Evolutionary conservation across 2,797 vertebrate genomes (phyloP), one percentile per base, ranked within the genome.

Genomic region (Melanitta fusca): DNA sequence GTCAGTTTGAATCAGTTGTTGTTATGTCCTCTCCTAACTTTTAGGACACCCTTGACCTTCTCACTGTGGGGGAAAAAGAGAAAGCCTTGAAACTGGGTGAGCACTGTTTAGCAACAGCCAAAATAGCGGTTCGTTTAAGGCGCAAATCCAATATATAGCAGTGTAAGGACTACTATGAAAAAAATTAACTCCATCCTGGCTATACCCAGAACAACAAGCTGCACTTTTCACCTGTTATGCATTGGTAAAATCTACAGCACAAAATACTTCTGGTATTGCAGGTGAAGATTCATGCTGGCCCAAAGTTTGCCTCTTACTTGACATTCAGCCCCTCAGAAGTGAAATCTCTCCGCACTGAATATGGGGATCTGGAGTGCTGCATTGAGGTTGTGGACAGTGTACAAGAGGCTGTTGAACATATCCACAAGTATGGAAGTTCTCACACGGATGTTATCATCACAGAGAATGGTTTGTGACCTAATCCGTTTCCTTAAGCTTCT

Each of bases 391-490:
- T 99, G 80, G 99, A 99, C 97, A 97, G 98, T 3, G 97, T 98
- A 96, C 98, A 99, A 80, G 99, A 99, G 38, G 99, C 99, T 27
- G 97, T 99, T 53, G 99, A 99, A 36, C 99, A 99, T 80, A 99
- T 99, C 91, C 99, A 99, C 96, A 99, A 99, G 85, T 99, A 99
- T 0, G 99, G 99, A 97, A 99, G 99, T 97, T 99, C 99, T 51
- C 99, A 99, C 98, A 99, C 99, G 0, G 99, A 99, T 25, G 99
- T 99, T 60, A 99, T 99, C 43, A 74, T 99, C 97, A 99, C 99
- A 8, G 99, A 99, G 89, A 99, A 99, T 2, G 99, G 99, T 99
- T 97, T 95, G 98, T 93, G 69, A 71, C 54, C 32, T 18, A 2
- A 19, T 60, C 56, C 81, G 12, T 51, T 88, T 54, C 49, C 72